Base-by-base conservation (phyloP, 35 echinoderm and acorn worm species). In the Apostichopus japonicus region DNA sequence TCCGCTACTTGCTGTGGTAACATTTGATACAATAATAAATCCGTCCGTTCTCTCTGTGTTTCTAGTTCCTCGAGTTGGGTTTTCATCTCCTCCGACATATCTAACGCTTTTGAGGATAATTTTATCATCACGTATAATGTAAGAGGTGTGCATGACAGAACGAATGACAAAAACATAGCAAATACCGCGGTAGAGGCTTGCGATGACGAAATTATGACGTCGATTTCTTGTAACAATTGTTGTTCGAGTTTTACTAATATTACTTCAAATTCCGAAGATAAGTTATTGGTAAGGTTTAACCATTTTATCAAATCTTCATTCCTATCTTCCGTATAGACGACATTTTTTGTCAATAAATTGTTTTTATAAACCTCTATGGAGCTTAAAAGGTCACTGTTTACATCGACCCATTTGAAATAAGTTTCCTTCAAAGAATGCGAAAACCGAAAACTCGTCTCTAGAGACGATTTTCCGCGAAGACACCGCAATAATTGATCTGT, bases 21-120 rank as follows among this genome's bases (percentile, higher is more conserved):
- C 95, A 98, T 94, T 78, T 99, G 97, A 87, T 96, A 95, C 24
- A 99, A 71, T 22, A 99, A 89, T 33, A 92, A 92, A 90, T 95
- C 97, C 22, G 93, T 95, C 24, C 93, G 93, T 62, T 96, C 93
- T 23, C 89, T 78, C 73, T 99, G 95, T 58, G 65, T 90, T 51
- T 95, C 79, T 10, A 99, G 88, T 14, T 80, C 92, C 25, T 44
- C 52, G 7, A 88, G 54, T 51, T 88, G 23, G 6, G 6, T 62
- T 72, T 72, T 22, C 2, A 65, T 15, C 15, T 88, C 13, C 2
- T 59, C n/a, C 16, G 86, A 88, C 57, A 88, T 6, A 8, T 88
- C 65, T 52, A 88, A 22, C n/a, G 57, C 21, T 59, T 72, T 65
- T 10, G 17, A 6, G 10, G 86, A 61, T 52, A 63, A 25, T 59